Evolutionary conservation across 2,113 vertebrate species (phyloP), one percentile per base, ranked within the genome.

Genomic region (Lophius piscatorius): DNA sequence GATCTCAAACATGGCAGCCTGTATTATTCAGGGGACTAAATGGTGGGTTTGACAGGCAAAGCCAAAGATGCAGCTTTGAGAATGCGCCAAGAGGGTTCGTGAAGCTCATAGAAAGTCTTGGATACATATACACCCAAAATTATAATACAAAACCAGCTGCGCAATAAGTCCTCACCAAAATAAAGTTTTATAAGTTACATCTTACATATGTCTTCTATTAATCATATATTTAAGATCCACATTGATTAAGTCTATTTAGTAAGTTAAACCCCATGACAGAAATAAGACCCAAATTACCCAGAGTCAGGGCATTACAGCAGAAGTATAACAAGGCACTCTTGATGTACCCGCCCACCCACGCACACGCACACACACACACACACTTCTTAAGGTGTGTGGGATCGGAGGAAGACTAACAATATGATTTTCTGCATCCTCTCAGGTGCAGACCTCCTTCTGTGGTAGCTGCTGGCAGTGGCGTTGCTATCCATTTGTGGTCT

Each of bases 371-470:
- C 23, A 52, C 6, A 12, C 34, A 0, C 7, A 23, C 33, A 17
- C 13, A 29, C 18, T 81, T 58, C 72, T 59, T 39, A 40, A 11
- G 59, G 33, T 28, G 57, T 67, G 62, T 81, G 74, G 56, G 78
- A 74, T 71, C 9, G 10, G 47, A 70, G 31, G 11, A 38, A 55
- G 22, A 76, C 82, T 14, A 83, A 89, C 86, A 63, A 45, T 39
- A 67, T 18, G 24, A 64, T 60, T 42, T 50, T 38, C 44, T 62
- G 52, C 42, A 26, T 47, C 59, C 58, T 74, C 54, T 72, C 78
- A 10, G 80, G 85, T 9, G 76, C 76, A 13, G 85, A 83, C 75
- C 52, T 80, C 71, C 74, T 83, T 76, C 80, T 68, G 63, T 42
- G 46, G 63, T 61, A 45, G 46, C 69, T 24, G 56, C 39, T 45